These are phyloP conservation scores for Orthonyx spaldingii DNA, from an alignment of 2,113 vertebrate species.

Conservation along the genomic window DNA sequence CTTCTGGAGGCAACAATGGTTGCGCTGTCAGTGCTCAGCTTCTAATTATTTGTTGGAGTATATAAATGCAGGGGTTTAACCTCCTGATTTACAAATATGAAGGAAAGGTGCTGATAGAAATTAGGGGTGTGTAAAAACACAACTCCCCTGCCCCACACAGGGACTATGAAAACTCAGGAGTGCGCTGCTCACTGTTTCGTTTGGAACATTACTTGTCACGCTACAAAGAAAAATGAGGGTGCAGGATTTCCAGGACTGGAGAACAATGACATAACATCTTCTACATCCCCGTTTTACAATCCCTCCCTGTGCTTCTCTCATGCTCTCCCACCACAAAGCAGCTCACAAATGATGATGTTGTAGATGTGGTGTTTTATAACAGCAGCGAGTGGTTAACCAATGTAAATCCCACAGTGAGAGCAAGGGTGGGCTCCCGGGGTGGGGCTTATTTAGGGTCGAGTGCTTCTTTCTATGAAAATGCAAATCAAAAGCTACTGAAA, in stretches of 20 bases:
- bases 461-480: conserved; percentile 60
- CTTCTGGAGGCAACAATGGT: neutral
- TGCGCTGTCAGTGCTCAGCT: neutral
- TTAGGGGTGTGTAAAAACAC: neutral
- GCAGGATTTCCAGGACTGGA: neutral
- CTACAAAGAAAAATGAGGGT: neutral
- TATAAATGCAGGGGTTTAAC: neutral
- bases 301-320: conserved; percentile 17
- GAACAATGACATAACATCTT: neutral
- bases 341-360: conserved; percentile 16
- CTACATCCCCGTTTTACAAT: conserved; percentile 1
- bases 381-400: conserved; percentile 75
- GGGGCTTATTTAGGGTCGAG: neutral
- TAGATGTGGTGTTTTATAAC: conserved; percentile 56
- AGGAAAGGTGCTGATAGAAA: neutral
- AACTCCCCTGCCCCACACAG: neutral
- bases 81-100: neutral
- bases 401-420: conserved; percentile 63
- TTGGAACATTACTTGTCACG: accelerated
- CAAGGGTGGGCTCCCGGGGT: conserved; percentile 70
- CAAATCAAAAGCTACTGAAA: conserved; percentile 61
- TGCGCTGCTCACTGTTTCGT: neutral
- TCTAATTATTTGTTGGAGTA: neutral
- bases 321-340: conserved; percentile 55
- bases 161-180: neutral